Percentiles rank a stretch among this genome's conserved stretches.
phyloP scores from a whole-genome alignment of 1,140 invertebrate species.

The Sinonovacula constricta region DNA sequence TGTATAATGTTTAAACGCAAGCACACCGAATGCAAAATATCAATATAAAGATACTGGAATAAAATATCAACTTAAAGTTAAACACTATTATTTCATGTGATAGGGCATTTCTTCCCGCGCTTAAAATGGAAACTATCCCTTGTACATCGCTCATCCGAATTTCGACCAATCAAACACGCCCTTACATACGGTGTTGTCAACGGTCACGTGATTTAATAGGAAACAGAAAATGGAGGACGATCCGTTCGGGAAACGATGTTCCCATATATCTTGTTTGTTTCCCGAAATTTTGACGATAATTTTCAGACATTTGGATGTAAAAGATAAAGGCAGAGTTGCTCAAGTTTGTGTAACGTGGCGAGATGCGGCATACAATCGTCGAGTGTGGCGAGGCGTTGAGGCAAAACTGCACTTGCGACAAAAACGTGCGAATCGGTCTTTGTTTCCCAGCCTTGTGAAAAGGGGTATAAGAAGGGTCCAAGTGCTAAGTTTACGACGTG shows the following conservation, averaged over 20 bases:
- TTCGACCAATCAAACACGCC: conserved; percentile 22
- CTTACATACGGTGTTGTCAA: too few species aligned
- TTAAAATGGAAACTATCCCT: too few species aligned
- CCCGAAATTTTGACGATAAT: conserved; percentile 95
- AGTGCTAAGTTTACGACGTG: conserved; percentile 90
- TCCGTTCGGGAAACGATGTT: conserved; percentile 17
- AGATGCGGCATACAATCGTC: conserved; percentile 91
- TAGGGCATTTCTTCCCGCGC: too few species aligned
- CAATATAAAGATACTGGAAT: too few species aligned
- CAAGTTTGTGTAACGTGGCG: conserved; percentile 94
- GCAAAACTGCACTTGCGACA: conserved; percentile 93
- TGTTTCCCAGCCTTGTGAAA: conserved; percentile 91
- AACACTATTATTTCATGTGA: too few species aligned
- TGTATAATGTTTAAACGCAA: too few species aligned
- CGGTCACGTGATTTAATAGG: conserved; percentile 48
- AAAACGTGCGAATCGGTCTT: conserved; percentile 88
- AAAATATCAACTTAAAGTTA: too few species aligned
- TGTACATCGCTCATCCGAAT: too few species aligned
- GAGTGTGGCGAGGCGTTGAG: conserved; percentile 95
- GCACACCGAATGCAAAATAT: too few species aligned
- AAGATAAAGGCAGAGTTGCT: conserved; percentile 92
- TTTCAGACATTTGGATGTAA: conserved; percentile 92
- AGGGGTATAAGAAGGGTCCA: conserved; percentile 93
- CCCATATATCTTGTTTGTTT: conserved; percentile 91
- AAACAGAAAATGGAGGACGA: conserved; percentile 61